Evolutionary conservation across 1,140 invertebrate genomes (phyloP), one percentile per base, ranked within the genome.

Genomic region (Bombus impatiens): DNA sequence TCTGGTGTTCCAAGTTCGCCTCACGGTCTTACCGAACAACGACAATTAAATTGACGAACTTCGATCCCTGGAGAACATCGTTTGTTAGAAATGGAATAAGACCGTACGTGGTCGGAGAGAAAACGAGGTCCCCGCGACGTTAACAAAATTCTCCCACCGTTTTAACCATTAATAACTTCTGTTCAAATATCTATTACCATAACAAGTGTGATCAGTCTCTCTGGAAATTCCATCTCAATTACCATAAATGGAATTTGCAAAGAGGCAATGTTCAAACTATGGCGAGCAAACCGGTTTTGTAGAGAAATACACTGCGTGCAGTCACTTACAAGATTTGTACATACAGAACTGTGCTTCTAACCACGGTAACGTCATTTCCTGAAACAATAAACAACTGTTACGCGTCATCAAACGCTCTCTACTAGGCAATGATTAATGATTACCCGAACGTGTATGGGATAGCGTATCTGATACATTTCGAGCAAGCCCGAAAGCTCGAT

Each of bases 21-120:
- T 62, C 59, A 22, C 44, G 62, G 42, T 53, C 44, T 67, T 67
- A 10, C 59, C 62, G 53, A 53, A 77, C 59, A 53, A 77, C 59
- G 81, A 53, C 59, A 42, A 78, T 78, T 65, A 53, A 77, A 68
- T 78, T 40, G 25, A 53, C n/a, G 42, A 40, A 68, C 62, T 65
- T 77, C 74, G 59, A 77, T 28, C 22, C 15, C 28, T 18, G 22
- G 13, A 1, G 13, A 6, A 67, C 40, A 12, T 42, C 32, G 18
- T 18, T 18, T 5, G 12, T 8, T 28, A 2, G n/a, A 35, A 79
- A 22, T 28, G 3, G 78, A 65, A 8, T 25, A 15, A 25, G 28
- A 9, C 6, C 40, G 59, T 13, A 42, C 18, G 18, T 13, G 40
- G 37, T 65, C 40, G n/a, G 40, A 42, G 8, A 40, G 15, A 10